These are phyloP conservation scores for Parazoanthus darwini DNA, from an alignment of 92 coral and sea anemone genomes.

Conservation along the genomic window DNA sequence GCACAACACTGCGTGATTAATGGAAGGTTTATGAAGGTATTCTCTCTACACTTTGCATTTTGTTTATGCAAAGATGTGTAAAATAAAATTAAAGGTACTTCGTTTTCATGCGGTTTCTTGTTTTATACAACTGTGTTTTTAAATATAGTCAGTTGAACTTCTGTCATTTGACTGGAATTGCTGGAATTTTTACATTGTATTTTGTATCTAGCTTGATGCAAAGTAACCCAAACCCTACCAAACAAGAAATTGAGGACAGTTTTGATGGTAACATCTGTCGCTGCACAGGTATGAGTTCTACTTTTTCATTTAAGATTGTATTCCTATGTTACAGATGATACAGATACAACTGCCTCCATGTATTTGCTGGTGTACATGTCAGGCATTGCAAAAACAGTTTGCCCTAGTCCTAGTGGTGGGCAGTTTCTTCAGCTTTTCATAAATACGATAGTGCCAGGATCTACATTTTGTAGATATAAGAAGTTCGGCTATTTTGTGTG, in stretches of 20 bases:
- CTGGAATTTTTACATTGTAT: neutral
- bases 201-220: constrained; percentile 62
- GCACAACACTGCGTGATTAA: no score
- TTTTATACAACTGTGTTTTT: neutral
- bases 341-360: neutral
- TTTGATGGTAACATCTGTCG: constrained; percentile 95
- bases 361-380: neutral
- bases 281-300: constrained; percentile 74
- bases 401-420: neutral
- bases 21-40: no score
- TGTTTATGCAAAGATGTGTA: neutral
- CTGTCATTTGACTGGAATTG: neutral
- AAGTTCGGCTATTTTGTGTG: neutral
- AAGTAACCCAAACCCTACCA: constrained; percentile 63
- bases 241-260: constrained; percentile 84
- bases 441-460: neutral
- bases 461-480: neutral
- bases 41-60: neutral
- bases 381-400: neutral
- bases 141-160: no score
- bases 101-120: neutral
- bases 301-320: neutral
- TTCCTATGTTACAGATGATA: neutral
- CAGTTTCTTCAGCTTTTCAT: neutral
- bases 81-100: no score